Percentiles rank a stretch among this genome's conserved stretches.
Conservation (phyloP, 2,113 vertebrate genomes). For the Orthonyx spaldingii region DNA sequence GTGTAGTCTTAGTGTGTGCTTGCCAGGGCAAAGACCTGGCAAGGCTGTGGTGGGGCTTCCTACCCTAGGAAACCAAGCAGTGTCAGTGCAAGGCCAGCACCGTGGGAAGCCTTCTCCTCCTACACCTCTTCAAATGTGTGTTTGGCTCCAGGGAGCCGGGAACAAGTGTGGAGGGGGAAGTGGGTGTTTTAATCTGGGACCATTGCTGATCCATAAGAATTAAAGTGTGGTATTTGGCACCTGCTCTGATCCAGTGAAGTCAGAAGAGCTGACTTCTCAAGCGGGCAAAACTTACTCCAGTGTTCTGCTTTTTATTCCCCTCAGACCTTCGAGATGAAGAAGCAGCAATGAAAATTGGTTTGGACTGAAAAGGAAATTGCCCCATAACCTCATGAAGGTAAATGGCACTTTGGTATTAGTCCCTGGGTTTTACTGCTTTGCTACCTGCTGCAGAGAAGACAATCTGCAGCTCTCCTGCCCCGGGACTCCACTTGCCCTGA, state of each 20-base stretch:
- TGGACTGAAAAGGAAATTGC: background rate
- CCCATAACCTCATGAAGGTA: background rate
- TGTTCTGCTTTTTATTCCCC: background rate
- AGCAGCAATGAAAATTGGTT: background rate
- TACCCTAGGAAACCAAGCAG: background rate
- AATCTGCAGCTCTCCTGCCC: background rate
- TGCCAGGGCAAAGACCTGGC: background rate
- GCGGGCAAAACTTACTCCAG: background rate
- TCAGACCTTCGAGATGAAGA: fast-evolving
- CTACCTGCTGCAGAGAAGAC: background rate
- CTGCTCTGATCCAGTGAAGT: background rate
- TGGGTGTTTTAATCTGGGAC: background rate
- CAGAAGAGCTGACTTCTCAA: background rate
- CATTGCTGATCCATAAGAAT: background rate
- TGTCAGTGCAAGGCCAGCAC: background rate
- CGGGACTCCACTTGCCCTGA: fast-evolving
- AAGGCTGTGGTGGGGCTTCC: background rate
- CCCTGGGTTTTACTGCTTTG: background rate
- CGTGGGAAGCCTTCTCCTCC: background rate
- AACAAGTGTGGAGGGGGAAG: background rate
- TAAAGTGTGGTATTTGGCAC: background rate
- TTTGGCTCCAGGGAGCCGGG: background rate
- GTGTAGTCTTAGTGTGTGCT: background rate
- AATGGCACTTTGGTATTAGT: fast-evolving
- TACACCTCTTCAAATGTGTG: fast-evolving